Base-by-base conservation (phyloP, 2,113 vertebrate genomes). In the Cairina moschata region DNA sequence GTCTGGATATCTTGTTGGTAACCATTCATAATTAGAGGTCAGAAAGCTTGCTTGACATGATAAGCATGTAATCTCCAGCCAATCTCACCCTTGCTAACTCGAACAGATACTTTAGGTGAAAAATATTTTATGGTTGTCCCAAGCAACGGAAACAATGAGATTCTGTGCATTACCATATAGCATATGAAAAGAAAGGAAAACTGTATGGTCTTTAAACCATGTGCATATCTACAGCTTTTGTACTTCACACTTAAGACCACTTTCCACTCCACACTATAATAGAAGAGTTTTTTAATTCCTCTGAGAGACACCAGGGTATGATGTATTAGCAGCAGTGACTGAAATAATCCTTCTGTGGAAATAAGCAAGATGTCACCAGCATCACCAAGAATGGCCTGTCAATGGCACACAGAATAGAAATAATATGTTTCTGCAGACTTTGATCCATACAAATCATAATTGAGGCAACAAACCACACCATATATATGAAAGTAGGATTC, bases 91-190 rank as follows among this genome's bases (percentile, higher is more conserved):
- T 75, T 85, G 67, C 32, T 55, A 94, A 83, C 40, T 38, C 36
- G 4, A 83, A 60, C 21, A 79, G 2, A 2, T 34, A 40, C 14
- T 46, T 69, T 2, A 79, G 16, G 8, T 25, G 17, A 68, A 87
- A 91, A 56, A 14, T 25, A 72, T 0, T 0, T 11, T 65, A 23
- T n/a, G n/a, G 3, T 29, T 38, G 66, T 16, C 36, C 13, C 42
- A 69, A 60, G 31, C 23, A 89, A 60, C 8, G 42, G 50, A 54
- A 86, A 90, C 36, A 56, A 31, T 1, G 1, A 69, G 55, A 62
- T 31, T 46, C 32, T 36, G 46, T 89, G 38, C 4, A 36, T 52
- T 63, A 55, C 16, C 6, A n/a, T n/a, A 44, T 2, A 74, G 40
- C 8, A 32, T 2, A 25, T 7, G 32, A 59, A 52, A 75, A 71